Evolutionary conservation across 2,113 vertebrate genomes (phyloP), one percentile per base, ranked within the genome.

Genomic region (Cacatua alba): DNA sequence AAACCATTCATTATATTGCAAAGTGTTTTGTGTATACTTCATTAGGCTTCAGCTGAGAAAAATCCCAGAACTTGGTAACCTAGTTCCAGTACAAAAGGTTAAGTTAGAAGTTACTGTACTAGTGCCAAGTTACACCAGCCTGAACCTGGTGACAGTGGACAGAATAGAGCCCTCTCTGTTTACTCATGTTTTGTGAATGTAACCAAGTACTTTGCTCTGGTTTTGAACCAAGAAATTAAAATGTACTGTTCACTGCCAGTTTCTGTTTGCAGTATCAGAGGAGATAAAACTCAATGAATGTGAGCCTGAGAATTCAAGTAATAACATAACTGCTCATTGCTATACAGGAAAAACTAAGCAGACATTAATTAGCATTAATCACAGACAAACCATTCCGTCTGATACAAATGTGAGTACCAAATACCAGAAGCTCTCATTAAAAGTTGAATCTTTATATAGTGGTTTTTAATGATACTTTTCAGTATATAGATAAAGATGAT

Each of bases 131-230:
- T 53, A 80, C 51, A 86, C 63, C 85, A 94, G 84, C 3, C 88
- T 93, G 93, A 62, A 96, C 85, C 85, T 95, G 82, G 35, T 10
- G 26, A 93, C 72, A 55, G 75, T 76, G 88, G 37, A 43, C 71
- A 79, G 92, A 94, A 95, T 55, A 93, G 88, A 97, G 80, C 88
- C 55, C 86, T 78, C 96, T 94, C 64, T 95, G 88, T 94, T 96
- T 88, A 2, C 71, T 60, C 11, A 0, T 33, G 53, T 55, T 81
- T 81, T 75, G 4, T 41, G 76, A 92, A 88, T 86, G 93, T 49
- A 52, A 84, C 81, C 12, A 21, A 76, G 78, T 68, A 55, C 68
- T 88, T 94, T 53, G 33, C 88, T 93, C 76, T 86, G 82, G 84
- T 86, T 86, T 72, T 77, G n/a, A 44, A 80, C 60, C 84, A 24